Evolutionary conservation across 2,888 invertebrate species (phyloP).

Genomic region (Amiota communis): DNA sequence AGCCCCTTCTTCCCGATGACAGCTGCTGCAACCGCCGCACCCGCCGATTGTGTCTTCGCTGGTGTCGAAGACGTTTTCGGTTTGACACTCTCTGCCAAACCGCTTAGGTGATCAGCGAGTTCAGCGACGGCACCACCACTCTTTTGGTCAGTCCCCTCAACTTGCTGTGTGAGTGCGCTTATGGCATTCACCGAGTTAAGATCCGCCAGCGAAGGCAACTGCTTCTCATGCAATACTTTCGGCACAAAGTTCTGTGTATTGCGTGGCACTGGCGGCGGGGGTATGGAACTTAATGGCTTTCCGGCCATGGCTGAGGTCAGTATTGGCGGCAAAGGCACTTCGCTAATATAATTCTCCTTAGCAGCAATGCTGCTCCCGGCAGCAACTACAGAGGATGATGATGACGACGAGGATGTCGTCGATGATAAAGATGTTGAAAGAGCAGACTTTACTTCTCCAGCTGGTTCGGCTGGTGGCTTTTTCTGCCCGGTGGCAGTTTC

Average conservation of each 20-base stretch:
- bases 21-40: slow-evolving; percentile 9
- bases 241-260: slow-evolving; percentile 73
- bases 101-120: slow-evolving; percentile 69
- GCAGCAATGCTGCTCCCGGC: slow-evolving; percentile 31
- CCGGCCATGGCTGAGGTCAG: slow-evolving; percentile 74
- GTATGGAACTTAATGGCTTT: slow-evolving; percentile 79
- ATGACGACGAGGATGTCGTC: slow-evolving; percentile 14
- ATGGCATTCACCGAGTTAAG: slow-evolving; percentile 60
- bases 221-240: slow-evolving; percentile 60
- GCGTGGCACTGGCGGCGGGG: slow-evolving; percentile 80
- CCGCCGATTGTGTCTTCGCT: slow-evolving; percentile 44
- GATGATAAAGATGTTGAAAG: background rate
- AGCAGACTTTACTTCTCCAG: slow-evolving; percentile 1
- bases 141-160: slow-evolving; percentile 53
- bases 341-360: slow-evolving; percentile 19
- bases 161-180: slow-evolving; percentile 67
- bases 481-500: slow-evolving; percentile 23
- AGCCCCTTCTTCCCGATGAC: slow-evolving; percentile 31
- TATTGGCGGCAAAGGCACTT: slow-evolving; percentile 58
- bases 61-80: slow-evolving; percentile 59
- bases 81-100: slow-evolving; percentile 69
- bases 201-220: slow-evolving; percentile 46
- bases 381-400: slow-evolving; percentile 26
- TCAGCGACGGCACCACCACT: slow-evolving; percentile 61
- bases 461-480: slow-evolving; percentile 19